Evolutionary conservation across 2,113 vertebrate genomes (phyloP).

Genomic region (Cercocebus atys): DNA sequence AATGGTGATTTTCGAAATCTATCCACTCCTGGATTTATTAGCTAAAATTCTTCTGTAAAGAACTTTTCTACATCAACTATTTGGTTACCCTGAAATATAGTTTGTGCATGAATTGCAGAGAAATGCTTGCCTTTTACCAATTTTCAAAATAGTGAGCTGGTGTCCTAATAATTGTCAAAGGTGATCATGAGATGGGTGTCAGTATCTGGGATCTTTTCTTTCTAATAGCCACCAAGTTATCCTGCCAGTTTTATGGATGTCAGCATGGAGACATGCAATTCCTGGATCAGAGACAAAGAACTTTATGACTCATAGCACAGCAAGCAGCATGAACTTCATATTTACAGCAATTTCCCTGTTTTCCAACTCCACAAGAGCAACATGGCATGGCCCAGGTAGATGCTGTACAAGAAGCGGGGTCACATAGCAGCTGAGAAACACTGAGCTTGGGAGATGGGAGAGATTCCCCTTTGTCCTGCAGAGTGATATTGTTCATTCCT

Average conservation of each 20-base stretch:
- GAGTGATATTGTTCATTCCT: not conserved
- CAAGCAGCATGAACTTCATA: not conserved
- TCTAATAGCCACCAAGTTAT: not conserved
- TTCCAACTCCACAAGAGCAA: not conserved
- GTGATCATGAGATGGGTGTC: not conserved
- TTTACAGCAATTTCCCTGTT: not conserved
- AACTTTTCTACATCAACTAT: not conserved
- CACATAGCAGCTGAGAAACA: not conserved
- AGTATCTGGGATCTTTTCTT: not conserved
- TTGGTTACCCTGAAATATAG: not conserved
- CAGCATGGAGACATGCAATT: not conserved
- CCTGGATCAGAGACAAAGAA: not conserved
- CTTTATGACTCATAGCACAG: fast-evolving
- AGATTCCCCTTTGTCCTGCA: not conserved
- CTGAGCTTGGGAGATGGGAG: not conserved
- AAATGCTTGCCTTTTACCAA: not conserved
- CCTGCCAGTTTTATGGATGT: not conserved
- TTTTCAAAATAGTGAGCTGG: not conserved
- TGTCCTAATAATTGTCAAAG: not conserved
- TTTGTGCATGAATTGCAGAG: not conserved
- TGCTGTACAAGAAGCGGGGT: no score
- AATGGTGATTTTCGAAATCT: not conserved
- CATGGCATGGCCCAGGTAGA: not conserved
- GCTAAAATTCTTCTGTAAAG: not conserved
- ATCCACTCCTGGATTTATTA: not conserved